Percentiles rank a stretch among this genome's conserved stretches.
These are phyloP conservation scores for Sphenopsis melanotis DNA, from an alignment of 2,797 vertebrate species.

Conservation along the genomic window DNA sequence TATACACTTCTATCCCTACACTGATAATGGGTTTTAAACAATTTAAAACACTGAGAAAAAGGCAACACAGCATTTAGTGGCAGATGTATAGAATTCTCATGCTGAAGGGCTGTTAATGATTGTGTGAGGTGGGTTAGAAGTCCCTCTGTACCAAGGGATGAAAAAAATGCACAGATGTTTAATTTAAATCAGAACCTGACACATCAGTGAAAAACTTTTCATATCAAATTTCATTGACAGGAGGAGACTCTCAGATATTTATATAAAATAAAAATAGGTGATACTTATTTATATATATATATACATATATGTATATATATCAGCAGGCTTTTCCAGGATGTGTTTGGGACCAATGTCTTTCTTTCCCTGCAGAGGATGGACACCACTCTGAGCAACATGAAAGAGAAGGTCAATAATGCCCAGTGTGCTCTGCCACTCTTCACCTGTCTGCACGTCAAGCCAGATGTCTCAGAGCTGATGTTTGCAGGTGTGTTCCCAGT, in stretches of 20 bases:
- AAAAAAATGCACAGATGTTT: background rate
- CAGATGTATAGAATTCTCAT: background rate
- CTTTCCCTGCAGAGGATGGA: conserved; percentile 86
- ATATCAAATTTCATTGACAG: background rate
- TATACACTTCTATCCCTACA: background rate
- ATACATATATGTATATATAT: background rate
- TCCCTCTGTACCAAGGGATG: background rate
- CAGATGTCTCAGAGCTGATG: conserved; percentile 97
- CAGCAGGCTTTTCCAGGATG: background rate
- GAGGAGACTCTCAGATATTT: background rate
- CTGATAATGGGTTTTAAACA: background rate
- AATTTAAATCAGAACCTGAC: background rate
- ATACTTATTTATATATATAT: no score
- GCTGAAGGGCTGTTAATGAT: background rate
- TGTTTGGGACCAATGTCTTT: background rate
- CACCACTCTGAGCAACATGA: conserved; percentile 86
- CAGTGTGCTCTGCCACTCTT: conserved; percentile 93
- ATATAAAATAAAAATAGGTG: background rate
- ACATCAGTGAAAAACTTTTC: background rate
- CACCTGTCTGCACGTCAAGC: conserved; percentile 96
- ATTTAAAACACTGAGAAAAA: background rate
- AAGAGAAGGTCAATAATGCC: conserved; percentile 83
- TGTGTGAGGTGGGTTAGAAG: background rate
- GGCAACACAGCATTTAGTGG: background rate
- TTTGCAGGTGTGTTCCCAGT: conserved; percentile 85